Base-by-base conservation (phyloP, 2,797 vertebrate genomes). In the Sternotherus odoratus region DNA sequence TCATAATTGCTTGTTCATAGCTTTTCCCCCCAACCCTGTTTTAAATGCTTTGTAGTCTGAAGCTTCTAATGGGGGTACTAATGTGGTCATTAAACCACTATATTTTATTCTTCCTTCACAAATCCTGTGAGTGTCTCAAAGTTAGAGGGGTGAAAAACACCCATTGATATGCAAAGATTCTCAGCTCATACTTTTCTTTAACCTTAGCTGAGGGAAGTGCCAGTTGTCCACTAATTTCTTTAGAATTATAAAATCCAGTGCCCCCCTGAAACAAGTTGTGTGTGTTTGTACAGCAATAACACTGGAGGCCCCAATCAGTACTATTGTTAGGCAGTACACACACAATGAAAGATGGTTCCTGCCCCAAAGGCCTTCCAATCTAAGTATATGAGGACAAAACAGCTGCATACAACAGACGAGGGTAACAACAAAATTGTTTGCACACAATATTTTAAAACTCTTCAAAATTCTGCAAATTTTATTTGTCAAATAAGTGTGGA, bases 11-110 rank as follows among this genome's bases (percentile, higher is more conserved):
- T 21, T 49, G 4, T 79, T 92, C 79, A 56, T 28, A 74, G 4
- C 39, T 36, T 12, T 10, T 19, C 19, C 10, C 11, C 86, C 69
- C 54, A 66, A 72, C 23, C 57, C 7, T n/a, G 11, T 28, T 3
- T 2, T 36, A 92, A 88, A 86, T 56, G 4, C 43, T 87, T 30
- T 1, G 0, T n/a, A 49, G 50, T n/a, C 48, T 26, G 39, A 43
- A n/a, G 63, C 63, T 46, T 74, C 72, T 39, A 15, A 46, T 0
- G 0, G 46, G 39, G 39, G 33, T 30, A 5, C 39, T 0, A 0
- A 72, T 3, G 19, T 13, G 46, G 54, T 49, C 49, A 50, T 50
- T 83, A 36, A 66, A 33, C 39, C 82, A 63, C 16, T 75, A 85
- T 50, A 43, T n/a, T 2, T 33, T 1, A 12, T 77, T 49, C 81